Conservation (phyloP, 2,888 invertebrate genomes). For the Dascillus cervinus region DNA sequence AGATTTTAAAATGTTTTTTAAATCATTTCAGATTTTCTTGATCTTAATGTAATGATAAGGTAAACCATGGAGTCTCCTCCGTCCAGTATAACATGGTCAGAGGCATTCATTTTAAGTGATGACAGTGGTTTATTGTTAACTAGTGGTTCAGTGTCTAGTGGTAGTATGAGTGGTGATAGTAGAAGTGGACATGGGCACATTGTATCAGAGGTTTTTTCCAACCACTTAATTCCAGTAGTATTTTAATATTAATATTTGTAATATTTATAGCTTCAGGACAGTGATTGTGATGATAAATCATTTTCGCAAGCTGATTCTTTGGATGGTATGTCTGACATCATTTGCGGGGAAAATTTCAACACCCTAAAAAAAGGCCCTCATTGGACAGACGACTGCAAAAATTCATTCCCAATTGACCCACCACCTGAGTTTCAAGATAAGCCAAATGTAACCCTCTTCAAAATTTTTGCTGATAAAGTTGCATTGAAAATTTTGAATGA, state of each 20-base stretch:
- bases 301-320: conserved; percentile 72
- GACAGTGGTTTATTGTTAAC: conserved; percentile 67
- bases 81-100: conserved; percentile 65
- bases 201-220: conserved; percentile 62
- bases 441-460: conserved; percentile 37
- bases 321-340: conserved; percentile 65
- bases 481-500: conserved; percentile 44
- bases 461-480: conserved; percentile 43
- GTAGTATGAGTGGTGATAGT: conserved; percentile 63
- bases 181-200: conserved; percentile 59
- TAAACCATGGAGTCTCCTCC: conserved; percentile 66
- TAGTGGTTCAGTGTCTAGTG: conserved; percentile 68
- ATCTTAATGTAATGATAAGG: not conserved
- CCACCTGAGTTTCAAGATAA: conserved; percentile 78
- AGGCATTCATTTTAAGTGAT: conserved; percentile 65
- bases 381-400: conserved; percentile 49
- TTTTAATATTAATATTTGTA: conserved; percentile 4
- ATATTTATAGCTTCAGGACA: conserved; percentile 62
- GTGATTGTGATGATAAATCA: conserved; percentile 70
- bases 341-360: conserved; percentile 76
- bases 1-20: no score
- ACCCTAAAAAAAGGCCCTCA: conserved; percentile 72
- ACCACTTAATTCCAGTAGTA: no score
- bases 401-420: conserved; percentile 65
- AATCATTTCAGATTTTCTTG: no score